phyloP scores from a whole-genome alignment of 2,797 vertebrate genomes.

The Poeciliopsis turneri region DNA sequence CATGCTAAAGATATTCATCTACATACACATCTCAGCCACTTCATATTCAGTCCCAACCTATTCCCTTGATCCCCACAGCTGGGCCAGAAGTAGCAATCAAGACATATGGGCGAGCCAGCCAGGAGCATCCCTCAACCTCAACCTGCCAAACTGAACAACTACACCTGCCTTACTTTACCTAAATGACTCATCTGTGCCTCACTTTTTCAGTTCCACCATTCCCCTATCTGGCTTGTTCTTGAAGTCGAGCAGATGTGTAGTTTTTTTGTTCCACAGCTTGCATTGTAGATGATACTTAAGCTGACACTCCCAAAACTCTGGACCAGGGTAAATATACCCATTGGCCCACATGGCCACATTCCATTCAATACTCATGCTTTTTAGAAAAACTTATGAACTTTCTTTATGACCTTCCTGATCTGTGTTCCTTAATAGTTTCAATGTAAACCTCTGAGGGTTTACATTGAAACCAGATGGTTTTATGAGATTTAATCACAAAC shows the following conservation, averaged over 20 bases:
- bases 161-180: constrained; percentile 43
- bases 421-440: no score
- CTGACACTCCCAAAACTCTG: neutral
- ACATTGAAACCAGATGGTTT: no score
- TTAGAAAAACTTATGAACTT: neutral
- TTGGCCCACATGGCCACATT: neutral
- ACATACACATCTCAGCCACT: no score
- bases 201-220: constrained; percentile 1
- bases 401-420: no score
- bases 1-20: constrained; percentile 2
- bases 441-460: no score
- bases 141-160: constrained; percentile 62
- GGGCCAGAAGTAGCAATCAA: constrained; percentile 61
- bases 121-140: constrained; percentile 62
- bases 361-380: neutral
- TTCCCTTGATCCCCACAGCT: constrained; percentile 68
- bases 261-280: neutral
- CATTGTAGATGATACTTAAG: no score
- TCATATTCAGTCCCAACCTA: constrained; percentile 17
- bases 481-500: no score
- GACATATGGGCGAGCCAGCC: constrained; percentile 71
- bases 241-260: neutral
- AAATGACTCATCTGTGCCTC: constrained; percentile 22
- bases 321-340: neutral
- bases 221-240: neutral